Evolutionary conservation across 2,113 vertebrate species (phyloP).

Genomic region (Nansenia antarctica): DNA sequence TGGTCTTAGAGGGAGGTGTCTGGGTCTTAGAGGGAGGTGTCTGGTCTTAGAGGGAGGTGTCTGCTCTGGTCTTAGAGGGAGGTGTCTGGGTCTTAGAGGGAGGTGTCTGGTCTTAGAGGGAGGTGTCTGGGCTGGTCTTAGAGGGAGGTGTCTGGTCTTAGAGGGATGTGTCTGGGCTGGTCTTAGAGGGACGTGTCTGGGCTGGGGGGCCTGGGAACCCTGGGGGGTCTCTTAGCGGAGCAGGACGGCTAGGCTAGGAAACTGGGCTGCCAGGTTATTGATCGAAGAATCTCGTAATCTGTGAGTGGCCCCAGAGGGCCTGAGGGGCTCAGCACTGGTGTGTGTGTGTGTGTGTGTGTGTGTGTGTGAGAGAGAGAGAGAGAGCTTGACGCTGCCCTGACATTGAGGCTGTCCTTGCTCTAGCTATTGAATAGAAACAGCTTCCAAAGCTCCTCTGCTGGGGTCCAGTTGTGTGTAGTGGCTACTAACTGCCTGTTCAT

Average conservation of each 20-base stretch:
- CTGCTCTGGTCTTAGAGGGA: no score
- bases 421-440: constrained; percentile 21
- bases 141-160: no score
- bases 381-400: constrained; percentile 22
- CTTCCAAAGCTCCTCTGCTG: constrained; percentile 9
- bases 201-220: constrained; percentile 10
- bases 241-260: constrained; percentile 24
- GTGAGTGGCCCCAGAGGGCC: constrained; percentile 42
- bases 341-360: constrained; percentile 9
- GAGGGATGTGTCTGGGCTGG: no score
- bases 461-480: not conserved
- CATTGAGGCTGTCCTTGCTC: constrained; percentile 43
- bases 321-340: constrained; percentile 27
- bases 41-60: no score
- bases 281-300: constrained; percentile 63
- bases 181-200: constrained; percentile 4
- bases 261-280: constrained; percentile 46
- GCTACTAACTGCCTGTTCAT: not conserved
- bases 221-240: constrained; percentile 29
- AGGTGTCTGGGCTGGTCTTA: no score
- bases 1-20: no score
- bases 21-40: no score
- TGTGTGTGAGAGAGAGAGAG: not conserved
- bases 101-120: no score
- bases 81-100: no score